These are phyloP conservation scores for Chondrilla cf. caribensis DNA, from an alignment of 37 sponge, comb jelly and placozoan genomes.

Conservation along the genomic window DNA sequence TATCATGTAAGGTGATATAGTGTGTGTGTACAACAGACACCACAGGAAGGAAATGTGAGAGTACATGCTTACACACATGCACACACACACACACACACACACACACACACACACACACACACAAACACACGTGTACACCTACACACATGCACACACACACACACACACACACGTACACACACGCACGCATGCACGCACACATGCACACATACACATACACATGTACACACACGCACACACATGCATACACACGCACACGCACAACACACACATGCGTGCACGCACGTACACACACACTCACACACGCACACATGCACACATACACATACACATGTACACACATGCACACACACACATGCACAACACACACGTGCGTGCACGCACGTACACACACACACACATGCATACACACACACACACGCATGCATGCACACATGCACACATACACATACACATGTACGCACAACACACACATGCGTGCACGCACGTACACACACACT, in stretches of 20 bases:
- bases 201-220: neutral
- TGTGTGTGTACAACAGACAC: too few relatives aligned
- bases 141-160: neutral
- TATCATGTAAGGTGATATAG: too few relatives aligned
- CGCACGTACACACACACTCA: too few relatives aligned
- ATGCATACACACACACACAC: too few relatives aligned
- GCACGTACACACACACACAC: too few relatives aligned
- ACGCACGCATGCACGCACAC: constrained; percentile 10
- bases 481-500: constrained; percentile 15
- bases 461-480: constrained; percentile 18
- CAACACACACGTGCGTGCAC: constrained; percentile 6
- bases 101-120: too few relatives aligned
- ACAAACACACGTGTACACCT: too few relatives aligned
- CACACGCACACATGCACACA: constrained; percentile 21
- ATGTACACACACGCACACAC: too few relatives aligned
- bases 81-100: neutral
- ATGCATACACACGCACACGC: too few relatives aligned
- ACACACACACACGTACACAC: constrained; percentile 25
- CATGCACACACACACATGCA: constrained; percentile 22
- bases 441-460: constrained; percentile 16
- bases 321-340: constrained; percentile 4
- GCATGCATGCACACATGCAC: constrained; percentile 2
- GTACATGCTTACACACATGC: neutral
- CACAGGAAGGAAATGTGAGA: too few relatives aligned
- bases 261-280: too few relatives aligned